Percentiles rank a stretch among this genome's conserved stretches.
Conservation (phyloP, 1,140 invertebrate genomes). For the Lordiphosa clarofinis region DNA sequence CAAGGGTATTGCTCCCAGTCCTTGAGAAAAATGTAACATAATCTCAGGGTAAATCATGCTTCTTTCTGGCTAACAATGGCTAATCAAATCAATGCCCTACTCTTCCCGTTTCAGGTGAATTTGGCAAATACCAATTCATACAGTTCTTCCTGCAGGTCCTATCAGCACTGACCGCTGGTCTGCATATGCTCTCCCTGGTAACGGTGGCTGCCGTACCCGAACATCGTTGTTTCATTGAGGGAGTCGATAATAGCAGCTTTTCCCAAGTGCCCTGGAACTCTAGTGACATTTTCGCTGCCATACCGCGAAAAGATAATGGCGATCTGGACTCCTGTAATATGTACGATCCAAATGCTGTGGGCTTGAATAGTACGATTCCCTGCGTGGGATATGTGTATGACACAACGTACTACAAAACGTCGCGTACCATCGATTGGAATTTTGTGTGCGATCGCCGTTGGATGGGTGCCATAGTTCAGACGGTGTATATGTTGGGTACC, state of each 20-base stretch:
- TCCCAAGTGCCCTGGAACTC: slow-evolving; percentile 81
- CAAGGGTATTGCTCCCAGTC: too few species aligned
- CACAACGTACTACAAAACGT: slow-evolving; percentile 85
- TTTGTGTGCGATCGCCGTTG: slow-evolving; percentile 91
- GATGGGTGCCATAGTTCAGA: slow-evolving; percentile 90
- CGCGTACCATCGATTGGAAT: slow-evolving; percentile 89
- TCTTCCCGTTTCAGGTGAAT: slow-evolving; percentile 84
- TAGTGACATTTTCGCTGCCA: slow-evolving; percentile 80
- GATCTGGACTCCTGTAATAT: slow-evolving; percentile 82
- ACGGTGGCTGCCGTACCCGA: slow-evolving; percentile 89
- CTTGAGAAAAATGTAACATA: too few species aligned
- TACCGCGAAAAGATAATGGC: slow-evolving; percentile 81
- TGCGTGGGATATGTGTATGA: slow-evolving; percentile 88
- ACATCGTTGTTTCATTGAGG: slow-evolving; percentile 85
- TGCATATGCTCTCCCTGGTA: slow-evolving; percentile 89
- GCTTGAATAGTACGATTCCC: slow-evolving; percentile 78
- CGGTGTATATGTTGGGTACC: slow-evolving; percentile 93
- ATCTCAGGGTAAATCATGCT: too few species aligned
- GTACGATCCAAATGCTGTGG: slow-evolving; percentile 77
- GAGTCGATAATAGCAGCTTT: slow-evolving; percentile 81
- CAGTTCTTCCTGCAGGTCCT: slow-evolving; percentile 89
- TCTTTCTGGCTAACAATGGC: too few species aligned
- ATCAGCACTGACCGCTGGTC: slow-evolving; percentile 86
- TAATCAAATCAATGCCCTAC: too few species aligned
- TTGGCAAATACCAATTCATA: slow-evolving; percentile 88